Evolutionary conservation across 2,797 vertebrate species (phyloP), one percentile per base, ranked within the genome.

Genomic region (Anolis apletophallus): DNA sequence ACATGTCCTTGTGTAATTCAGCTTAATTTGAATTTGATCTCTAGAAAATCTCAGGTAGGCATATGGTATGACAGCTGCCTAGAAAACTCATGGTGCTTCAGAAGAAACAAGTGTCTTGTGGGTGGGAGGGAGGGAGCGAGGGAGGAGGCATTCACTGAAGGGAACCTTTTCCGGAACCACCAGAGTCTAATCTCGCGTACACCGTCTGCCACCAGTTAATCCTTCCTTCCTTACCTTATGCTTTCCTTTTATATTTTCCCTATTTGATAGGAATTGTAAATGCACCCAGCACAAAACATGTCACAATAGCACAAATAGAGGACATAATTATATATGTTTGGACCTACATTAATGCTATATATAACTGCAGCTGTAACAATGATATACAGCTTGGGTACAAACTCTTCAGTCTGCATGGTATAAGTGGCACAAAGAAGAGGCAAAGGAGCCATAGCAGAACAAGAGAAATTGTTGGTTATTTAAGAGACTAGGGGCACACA

Each of bases 151-250:
- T 52, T 69, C 68, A 78, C 23, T 78, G 32, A 68, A 54, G 73
- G 34, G 36, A 55, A 85, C 50, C n/a, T 50, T 85, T 85, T 85
- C 74, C 64, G 74, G 83, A 85, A 85, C 50, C 74, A 69, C 3
- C 26, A 29, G 54, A 69, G 83, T n/a, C 83, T 84, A 85, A 85
- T 75, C 74, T 78, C 32, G 54, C 19, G 16, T 36, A 77, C 50
- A 40, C 83, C 1, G 61, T 69, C 83, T 85, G 61, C 32, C 36
- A 55, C 61, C 32, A 68, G 61, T 68, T 85, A 85, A 85, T 85
- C 64, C 50, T 84, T 40, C 64, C 50, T 84, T 40, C 72, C 46
- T 69, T 68, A 55, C 75, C 74, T 68, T 85, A 68, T 69, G 83
- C 23, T 85, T 64, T 78, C 72, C 32, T 21, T 68, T 55, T 75